Conservation (phyloP, 2,888 invertebrate species). For the Tetanocera ferruginea region DNA sequence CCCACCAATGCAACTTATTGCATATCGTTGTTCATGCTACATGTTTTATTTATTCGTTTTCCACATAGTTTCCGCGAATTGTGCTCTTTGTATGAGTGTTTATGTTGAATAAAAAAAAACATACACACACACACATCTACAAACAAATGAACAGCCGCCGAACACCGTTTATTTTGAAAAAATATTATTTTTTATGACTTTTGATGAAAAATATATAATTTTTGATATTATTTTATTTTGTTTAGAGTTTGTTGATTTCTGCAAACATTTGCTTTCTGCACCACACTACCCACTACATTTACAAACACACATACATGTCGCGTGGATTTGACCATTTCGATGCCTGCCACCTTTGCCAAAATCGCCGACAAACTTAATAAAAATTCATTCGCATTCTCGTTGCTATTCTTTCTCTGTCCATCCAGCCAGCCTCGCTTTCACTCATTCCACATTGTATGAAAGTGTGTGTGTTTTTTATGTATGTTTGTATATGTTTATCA, state of each 20-base stretch:
- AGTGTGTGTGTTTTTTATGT: too few relatives aligned
- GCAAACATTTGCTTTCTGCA: neutral
- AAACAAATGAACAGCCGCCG: too few relatives aligned
- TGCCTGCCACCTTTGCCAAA: constrained; percentile 28
- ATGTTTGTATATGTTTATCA: too few relatives aligned
- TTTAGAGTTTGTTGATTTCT: neutral
- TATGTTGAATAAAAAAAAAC: neutral
- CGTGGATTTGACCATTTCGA: neutral
- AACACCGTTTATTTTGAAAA: neutral
- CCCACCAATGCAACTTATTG: too few relatives aligned
- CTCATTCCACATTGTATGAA: neutral
- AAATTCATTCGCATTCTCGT: constrained; percentile 32
- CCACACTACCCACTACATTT: neutral
- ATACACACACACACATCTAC: neutral
- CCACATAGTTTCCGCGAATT: constrained; percentile 21
- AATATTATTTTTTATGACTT: neutral
- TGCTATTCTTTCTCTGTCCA: neutral
- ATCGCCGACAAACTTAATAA: constrained; percentile 38
- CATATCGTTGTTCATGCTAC: neutral
- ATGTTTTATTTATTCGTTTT: neutral
- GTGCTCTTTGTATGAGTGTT: neutral
- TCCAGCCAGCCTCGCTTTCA: neutral
- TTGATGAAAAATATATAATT: neutral
- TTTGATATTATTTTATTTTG: neutral
- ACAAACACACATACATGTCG: neutral